Evolutionary conservation across 2,888 invertebrate genomes (phyloP).

Genomic region (Andrena bucephala): DNA sequence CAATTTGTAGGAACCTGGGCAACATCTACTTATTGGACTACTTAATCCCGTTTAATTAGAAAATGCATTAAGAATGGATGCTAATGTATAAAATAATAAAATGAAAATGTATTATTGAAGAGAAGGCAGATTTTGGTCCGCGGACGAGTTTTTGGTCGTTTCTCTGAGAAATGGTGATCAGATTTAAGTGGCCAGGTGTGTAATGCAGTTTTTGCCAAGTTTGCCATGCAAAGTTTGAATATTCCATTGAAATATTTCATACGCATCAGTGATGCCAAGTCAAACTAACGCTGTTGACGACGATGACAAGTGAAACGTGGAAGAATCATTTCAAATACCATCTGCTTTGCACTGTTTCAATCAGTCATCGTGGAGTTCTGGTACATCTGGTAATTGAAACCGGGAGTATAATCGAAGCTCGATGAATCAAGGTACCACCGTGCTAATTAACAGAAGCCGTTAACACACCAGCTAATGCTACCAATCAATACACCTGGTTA

Average conservation of each 20-base stretch:
- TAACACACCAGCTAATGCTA: constrained; percentile 44
- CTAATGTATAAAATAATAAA: no score
- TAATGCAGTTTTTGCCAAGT: not conserved
- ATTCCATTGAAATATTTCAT: no score
- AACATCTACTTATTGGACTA: not conserved
- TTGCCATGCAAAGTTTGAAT: not conserved
- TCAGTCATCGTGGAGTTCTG: constrained; percentile 17
- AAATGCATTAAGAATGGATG: not conserved
- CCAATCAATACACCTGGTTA: constrained; percentile 40
- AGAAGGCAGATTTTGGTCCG: no score
- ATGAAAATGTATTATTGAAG: no score
- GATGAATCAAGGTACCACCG: constrained; percentile 41
- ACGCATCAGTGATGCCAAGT: not conserved
- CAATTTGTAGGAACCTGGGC: not conserved
- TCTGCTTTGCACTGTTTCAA: not conserved
- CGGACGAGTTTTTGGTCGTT: no score
- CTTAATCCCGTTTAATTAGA: not conserved
- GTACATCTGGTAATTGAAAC: constrained; percentile 34
- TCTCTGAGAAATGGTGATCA: no score
- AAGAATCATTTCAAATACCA: constrained; percentile 12
- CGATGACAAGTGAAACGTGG: not conserved
- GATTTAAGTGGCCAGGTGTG: no score
- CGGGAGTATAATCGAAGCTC: constrained; percentile 39
- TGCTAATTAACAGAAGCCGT: constrained; percentile 49
- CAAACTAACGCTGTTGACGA: not conserved